Conservation (phyloP, 1,140 invertebrate genomes). For the Lanistes nyassanus region DNA sequence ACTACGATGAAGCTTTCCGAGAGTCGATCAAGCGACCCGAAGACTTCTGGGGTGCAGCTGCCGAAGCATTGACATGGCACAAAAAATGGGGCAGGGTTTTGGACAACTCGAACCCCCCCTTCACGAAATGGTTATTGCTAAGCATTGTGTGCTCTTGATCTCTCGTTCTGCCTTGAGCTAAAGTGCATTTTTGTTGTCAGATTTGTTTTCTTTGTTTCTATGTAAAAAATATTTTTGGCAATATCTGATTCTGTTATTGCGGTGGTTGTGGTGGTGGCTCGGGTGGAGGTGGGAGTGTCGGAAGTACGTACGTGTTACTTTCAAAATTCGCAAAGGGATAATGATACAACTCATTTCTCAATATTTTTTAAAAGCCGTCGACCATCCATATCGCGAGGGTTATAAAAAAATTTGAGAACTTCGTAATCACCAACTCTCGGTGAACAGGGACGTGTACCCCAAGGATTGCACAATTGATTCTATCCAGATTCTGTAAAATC, state of each 20-base stretch:
- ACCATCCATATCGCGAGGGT: too few relatives aligned
- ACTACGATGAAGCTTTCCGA: slow-evolving; percentile 76
- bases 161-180: neutral
- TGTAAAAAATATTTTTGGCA: too few relatives aligned
- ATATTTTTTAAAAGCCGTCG: too few relatives aligned
- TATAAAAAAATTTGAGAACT: too few relatives aligned
- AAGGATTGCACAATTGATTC: too few relatives aligned
- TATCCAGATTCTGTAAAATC: too few relatives aligned
- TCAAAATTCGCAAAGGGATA: too few relatives aligned
- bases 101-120: slow-evolving; percentile 82
- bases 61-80: slow-evolving; percentile 79
- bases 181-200: neutral
- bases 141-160: neutral
- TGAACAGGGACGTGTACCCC: too few relatives aligned
- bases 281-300: neutral
- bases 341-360: neutral
- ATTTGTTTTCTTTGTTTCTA: neutral
- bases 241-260: neutral
- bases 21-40: slow-evolving; percentile 82
- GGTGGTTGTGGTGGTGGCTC: neutral
- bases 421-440: too few relatives aligned
- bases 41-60: slow-evolving; percentile 87
- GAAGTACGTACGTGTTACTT: neutral
- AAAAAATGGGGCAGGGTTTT: slow-evolving; percentile 84
- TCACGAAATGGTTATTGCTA: slow-evolving; percentile 84